Evolutionary conservation across 2,888 invertebrate species (phyloP), one percentile per base, ranked within the genome.

Genomic region (Temnothorax ravouxi): DNA sequence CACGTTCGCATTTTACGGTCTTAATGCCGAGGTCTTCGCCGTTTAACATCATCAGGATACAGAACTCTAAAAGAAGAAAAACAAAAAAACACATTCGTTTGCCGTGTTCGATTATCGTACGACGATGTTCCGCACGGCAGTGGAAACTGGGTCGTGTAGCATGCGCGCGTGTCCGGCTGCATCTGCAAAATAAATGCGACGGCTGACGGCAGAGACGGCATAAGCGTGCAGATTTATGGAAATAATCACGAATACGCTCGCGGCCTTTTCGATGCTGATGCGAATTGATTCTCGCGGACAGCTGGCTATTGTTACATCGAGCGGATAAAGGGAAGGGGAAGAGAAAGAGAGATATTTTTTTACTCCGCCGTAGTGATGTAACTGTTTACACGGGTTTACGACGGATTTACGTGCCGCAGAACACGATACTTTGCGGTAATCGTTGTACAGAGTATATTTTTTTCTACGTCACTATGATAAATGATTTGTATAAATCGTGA

Each of bases 161-260:
- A 56, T 54, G 54, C 29, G 76, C 41, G 29, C 56, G 61, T 61
- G 87, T 83, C 76, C 44, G 80, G 66, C 18, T 66, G 25, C n/a
- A 66, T 83, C 56, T 62, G 72, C 67, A 81, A 84, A 84, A 87
- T 72, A 85, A 85, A 83, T 77, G 67, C 56, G 50, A 52, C 44
- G 54, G 59, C 75, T 79, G 82, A 77, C 80, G 77, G 84, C 47
- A 54, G 56, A 84, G 56, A 84, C 76, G 72, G 52, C 56, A 83
- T 83, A 72, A 83, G 79, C 84, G 79, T 83, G 67, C 44, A 52
- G 74, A 83, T 87, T 87, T 81, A 83, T 84, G 85, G 77, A 85
- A 87, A 85, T 83, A 87, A 84, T 62, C 81, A 47, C 41, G 54
- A 21, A 66, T 56, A 77, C 56, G 61, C 69, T 59, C 50, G 50